These are phyloP conservation scores for Apamea monoglypha DNA, from an alignment of 2,888 invertebrate species.

Conservation along the genomic window DNA sequence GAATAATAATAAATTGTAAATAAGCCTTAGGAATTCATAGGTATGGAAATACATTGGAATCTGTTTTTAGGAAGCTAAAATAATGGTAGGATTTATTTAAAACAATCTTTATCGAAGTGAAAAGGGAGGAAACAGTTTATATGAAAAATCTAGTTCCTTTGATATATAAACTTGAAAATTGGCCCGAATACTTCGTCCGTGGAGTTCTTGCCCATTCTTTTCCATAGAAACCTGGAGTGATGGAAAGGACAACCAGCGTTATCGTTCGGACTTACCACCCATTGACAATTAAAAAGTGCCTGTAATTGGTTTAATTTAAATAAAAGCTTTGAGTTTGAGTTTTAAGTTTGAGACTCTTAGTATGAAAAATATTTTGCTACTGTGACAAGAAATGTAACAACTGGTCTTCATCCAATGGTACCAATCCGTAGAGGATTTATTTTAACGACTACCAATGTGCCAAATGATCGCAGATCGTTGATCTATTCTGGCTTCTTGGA, in stretches of 20 bases:
- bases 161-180: no score
- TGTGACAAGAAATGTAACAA: background rate
- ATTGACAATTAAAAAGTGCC: background rate
- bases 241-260: no score
- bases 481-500: background rate
- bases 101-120: no score
- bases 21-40: background rate
- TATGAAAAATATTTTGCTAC: background rate
- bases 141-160: no score
- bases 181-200: no score
- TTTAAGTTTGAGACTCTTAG: background rate
- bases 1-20: background rate
- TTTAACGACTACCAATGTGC: background rate
- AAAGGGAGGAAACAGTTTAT: no score
- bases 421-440: background rate
- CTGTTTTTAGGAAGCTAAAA: background rate
- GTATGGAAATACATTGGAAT: background rate
- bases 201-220: no score
- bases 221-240: no score
- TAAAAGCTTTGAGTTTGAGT: no score
- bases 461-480: background rate
- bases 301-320: background rate
- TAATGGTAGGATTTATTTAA: background rate
- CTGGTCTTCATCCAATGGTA: background rate
- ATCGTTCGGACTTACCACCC: background rate